Evolutionary conservation across 2,888 invertebrate genomes (phyloP).

Genomic region (Meiosimyza decipiens): DNA sequence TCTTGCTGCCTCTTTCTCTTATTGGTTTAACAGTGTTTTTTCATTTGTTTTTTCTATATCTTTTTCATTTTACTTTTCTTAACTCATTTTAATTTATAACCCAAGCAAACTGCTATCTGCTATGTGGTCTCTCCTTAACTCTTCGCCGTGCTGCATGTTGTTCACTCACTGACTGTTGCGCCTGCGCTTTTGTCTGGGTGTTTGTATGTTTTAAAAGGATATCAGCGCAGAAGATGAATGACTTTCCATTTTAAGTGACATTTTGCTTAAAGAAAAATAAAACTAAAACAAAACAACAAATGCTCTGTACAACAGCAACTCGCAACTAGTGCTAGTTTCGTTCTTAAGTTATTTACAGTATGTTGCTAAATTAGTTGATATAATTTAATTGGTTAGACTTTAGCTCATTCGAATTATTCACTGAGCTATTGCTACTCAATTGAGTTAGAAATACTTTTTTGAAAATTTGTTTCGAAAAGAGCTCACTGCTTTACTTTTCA

Average conservation of each 20-base stretch:
- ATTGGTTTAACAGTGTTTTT: neutral
- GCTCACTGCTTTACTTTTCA: too few species aligned
- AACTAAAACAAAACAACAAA: neutral
- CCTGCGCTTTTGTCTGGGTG: constrained; percentile 31
- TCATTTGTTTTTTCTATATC: neutral
- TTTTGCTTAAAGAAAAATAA: constrained; percentile 42
- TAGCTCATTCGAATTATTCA: too few species aligned
- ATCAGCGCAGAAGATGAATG: constrained; percentile 51
- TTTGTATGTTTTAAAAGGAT: constrained; percentile 34
- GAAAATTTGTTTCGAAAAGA: too few species aligned
- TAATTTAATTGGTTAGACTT: too few species aligned
- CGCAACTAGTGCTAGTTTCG: too few species aligned
- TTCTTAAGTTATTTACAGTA: too few species aligned
- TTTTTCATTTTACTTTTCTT: neutral
- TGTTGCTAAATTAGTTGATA: too few species aligned
- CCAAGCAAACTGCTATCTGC: neutral
- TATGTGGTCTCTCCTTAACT: neutral
- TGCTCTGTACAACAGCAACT: too few species aligned
- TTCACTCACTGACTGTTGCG: constrained; percentile 38
- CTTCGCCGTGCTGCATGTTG: constrained; percentile 1
- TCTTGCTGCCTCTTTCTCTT: neutral
- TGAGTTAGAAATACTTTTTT: too few species aligned
- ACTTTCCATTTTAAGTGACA: constrained; percentile 59
- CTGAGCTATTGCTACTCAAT: too few species aligned
- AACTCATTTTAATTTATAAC: constrained; percentile 30